Evolutionary conservation across 1,140 invertebrate genomes (phyloP), one percentile per base, ranked within the genome.

Genomic region (Drosophila truncata): DNA sequence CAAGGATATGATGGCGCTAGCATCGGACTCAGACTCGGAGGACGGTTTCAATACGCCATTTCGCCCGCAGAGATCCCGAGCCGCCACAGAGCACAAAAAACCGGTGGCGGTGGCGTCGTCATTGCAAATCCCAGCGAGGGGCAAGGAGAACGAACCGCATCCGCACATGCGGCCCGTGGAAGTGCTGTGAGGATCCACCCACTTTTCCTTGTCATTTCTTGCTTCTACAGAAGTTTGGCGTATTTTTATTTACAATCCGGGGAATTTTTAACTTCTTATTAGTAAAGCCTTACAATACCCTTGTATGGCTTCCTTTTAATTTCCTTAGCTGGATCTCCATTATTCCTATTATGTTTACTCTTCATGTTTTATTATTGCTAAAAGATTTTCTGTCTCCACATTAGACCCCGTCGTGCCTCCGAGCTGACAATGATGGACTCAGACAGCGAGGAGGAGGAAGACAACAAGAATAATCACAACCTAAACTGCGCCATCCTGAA

Each of bases 401-500:
- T 5, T 11, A 92, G 91, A 2, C 92, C 92, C 2, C 78, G 92
- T 18, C 60, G 91, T 2, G 66, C 72, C 4, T 79, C 81, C 0
- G 92, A 93, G 65, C 52, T 93, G 46, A 60, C 81, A 2, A 69
- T 82, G 41, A 49, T 91, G 50, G 81, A 93, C 41, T 91, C 86
- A 7, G 91, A 92, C 61, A 92, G 91, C 11, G 92, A 92, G 8
- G 92, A 93, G 16, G 92, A 93, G 47, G 82, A 92, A 10, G 88
- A 91, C 14, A 55, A 49, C 25, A 77, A 57, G 41, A 82, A 63
- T 35, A 70, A 78, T 29, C 80, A 87, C 44, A 93, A 93, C 41
- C 59, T 92, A 2, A 93, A 93, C 60, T 92, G 90, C 52, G 92
- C 92, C 25, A 90, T 92, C 13, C 44, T 93, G 1, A 92, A 93